A percentile compares a stretch with the other conserved stretches of the same genome.
Conservation (phyloP, 2,888 invertebrate species). For the Pseudococcus viburni region DNA sequence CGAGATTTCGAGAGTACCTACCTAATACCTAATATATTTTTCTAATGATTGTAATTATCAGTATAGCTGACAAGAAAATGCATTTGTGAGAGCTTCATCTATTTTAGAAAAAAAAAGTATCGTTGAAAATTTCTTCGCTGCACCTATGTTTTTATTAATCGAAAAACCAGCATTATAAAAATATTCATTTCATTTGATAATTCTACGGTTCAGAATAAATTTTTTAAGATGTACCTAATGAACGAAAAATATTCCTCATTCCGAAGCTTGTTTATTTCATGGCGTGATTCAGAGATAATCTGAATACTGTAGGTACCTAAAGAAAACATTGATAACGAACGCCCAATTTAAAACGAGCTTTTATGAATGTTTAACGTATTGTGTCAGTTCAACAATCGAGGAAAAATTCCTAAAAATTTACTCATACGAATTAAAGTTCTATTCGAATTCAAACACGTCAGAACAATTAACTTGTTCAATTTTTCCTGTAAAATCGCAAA, state of each 20-base stretch:
- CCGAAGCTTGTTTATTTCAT: neutral
- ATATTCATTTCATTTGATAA: neutral
- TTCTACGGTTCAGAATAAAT: neutral
- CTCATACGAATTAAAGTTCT: too few species aligned
- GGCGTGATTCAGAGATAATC: neutral
- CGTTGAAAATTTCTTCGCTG: too few species aligned
- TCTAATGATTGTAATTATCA: too few species aligned
- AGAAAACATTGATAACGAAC: neutral
- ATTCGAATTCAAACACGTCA: neutral
- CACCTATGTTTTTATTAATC: too few species aligned
- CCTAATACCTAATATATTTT: too few species aligned
- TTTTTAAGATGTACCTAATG: too few species aligned
- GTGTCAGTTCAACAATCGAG: neutral
- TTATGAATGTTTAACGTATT: neutral
- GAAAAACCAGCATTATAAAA: too few species aligned
- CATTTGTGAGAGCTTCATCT: too few species aligned
- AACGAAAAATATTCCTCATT: neutral
- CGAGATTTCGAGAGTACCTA: too few species aligned
- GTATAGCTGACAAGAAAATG: too few species aligned
- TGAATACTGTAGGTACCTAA: neutral
- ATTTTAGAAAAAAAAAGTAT: too few species aligned
- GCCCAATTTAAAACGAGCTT: neutral
- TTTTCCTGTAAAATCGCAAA: neutral
- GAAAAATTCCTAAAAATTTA: neutral
- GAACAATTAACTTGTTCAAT: neutral